Evolutionary conservation across 35 echinoderm and acorn worm genomes (phyloP), one percentile per base, ranked within the genome.

Genomic region (Stichopus chloronotus): DNA sequence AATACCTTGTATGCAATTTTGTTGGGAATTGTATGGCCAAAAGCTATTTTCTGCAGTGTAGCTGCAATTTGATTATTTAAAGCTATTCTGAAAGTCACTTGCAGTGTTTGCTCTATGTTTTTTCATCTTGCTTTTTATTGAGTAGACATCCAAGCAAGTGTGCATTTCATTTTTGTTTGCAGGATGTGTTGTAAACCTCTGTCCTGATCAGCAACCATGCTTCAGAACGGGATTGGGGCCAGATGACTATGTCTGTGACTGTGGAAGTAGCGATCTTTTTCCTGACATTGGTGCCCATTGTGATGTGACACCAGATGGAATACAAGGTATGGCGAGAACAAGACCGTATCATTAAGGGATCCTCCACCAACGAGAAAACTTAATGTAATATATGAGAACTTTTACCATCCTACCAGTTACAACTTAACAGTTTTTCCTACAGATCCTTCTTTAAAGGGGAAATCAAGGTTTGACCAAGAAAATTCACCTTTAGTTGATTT

Each of bases 131-230:
- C 3, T 43, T 43, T 0, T 43, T 1, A 43, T 43, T 43, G 30
- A 43, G 30, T 43, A 43, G 30, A 43, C 30, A 43, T 43, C 3
- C 30, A 43, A 43, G 3, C 30, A 43, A 3, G 30, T 43, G 30
- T 43, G n/a, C n/a, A n/a, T n/a, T n/a, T n/a, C n/a, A n/a, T 43
- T 43, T 3, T 43, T 43, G 0, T 19, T 58, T 88, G 6, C 86
- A 88, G 86, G 86, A 69, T 88, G 86, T 52, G 86, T 6, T 8
- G 82, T 85, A n/a, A 85, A 88, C 86, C 86, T 88, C 16, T 88
- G 86, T 23, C 86, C 86, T 58, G 58, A 2, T 58, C 56, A 57
- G 9, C 86, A 88, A n/a, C 13, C 17, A 11, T 88, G 86, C 57
- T 88, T n/a, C 86, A 6, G 55, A 69, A 63, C 86, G 2, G 57